A percentile compares a stretch with the other conserved stretches of the same genome.
These are phyloP conservation scores for Idaea straminata DNA, from an alignment of 2,888 invertebrate genomes.

Conservation along the genomic window DNA sequence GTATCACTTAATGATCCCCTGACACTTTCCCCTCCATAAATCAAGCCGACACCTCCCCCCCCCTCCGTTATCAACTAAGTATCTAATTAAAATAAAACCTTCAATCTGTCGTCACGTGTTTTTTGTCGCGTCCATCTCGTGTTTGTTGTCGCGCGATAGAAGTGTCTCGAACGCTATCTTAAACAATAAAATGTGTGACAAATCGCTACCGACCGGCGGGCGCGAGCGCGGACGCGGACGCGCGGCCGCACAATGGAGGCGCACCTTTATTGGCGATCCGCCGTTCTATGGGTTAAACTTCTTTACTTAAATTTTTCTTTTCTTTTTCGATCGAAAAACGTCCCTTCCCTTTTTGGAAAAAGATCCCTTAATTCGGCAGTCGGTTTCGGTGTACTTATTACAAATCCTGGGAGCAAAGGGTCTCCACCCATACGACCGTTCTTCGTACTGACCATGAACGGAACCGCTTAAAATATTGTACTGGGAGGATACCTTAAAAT, in stretches of 20 bases:
- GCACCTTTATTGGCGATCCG: constrained; percentile 23
- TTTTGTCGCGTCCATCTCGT: constrained; percentile 30
- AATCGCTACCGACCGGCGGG: constrained; percentile 53
- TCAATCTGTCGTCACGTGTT: background rate
- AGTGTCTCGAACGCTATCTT: constrained; percentile 52
- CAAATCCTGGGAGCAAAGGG: too few species aligned
- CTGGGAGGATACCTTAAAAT: too few species aligned
- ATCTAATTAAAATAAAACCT: background rate
- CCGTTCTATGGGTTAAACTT: background rate
- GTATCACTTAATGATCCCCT: too few species aligned
- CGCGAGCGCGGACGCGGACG: background rate
- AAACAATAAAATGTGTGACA: constrained; percentile 59
- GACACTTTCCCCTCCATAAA: background rate
- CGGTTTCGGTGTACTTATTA: too few species aligned
- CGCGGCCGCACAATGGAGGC: constrained; percentile 28
- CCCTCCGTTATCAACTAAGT: background rate
- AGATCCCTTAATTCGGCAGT: too few species aligned
- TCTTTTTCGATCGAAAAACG: background rate
- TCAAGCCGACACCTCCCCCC: background rate
- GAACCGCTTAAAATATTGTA: too few species aligned
- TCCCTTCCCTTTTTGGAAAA: too few species aligned
- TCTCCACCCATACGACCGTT: too few species aligned
- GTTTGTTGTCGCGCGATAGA: constrained; percentile 51
- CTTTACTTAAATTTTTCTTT: background rate
- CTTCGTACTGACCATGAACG: too few species aligned